phyloP scores from a whole-genome alignment of 2,113 vertebrate species.

The Pyrgilauda ruficollis region DNA sequence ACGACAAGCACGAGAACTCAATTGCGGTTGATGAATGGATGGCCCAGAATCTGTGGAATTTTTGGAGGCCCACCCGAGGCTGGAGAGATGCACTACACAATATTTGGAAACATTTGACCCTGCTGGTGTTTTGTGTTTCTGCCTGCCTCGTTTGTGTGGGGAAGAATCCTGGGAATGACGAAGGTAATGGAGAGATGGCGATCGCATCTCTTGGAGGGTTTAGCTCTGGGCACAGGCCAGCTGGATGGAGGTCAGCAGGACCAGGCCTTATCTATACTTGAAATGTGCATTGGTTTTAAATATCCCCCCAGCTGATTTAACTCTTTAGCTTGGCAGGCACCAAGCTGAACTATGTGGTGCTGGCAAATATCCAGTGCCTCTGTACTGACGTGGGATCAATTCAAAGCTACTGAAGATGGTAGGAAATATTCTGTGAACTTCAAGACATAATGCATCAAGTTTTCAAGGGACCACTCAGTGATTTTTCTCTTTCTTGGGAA shows the following conservation, averaged over 20 bases:
- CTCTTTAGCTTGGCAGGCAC: not conserved
- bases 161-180: not conserved
- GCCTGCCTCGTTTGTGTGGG: not conserved
- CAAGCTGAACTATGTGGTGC: not conserved
- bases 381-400: not conserved
- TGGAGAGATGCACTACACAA: not conserved
- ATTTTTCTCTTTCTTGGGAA: not conserved
- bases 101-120: constrained; percentile 2
- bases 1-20: not conserved
- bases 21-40: constrained; percentile 44
- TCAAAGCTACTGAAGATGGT: not conserved
- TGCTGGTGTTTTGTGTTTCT: not conserved
- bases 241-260: not conserved
- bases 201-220: not conserved
- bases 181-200: not conserved
- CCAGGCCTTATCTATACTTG: not conserved
- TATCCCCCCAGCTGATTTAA: not conserved
- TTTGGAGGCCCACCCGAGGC: not conserved
- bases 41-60: constrained; percentile 45
- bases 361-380: not conserved
- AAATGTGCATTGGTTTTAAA: constrained; percentile 13
- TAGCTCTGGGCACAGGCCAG: not conserved
- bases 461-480: not conserved
- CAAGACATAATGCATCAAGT: not conserved
- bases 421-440: not conserved